Evolutionary conservation across 2,113 vertebrate genomes (phyloP).

Genomic region (Cynocephalus volans): DNA sequence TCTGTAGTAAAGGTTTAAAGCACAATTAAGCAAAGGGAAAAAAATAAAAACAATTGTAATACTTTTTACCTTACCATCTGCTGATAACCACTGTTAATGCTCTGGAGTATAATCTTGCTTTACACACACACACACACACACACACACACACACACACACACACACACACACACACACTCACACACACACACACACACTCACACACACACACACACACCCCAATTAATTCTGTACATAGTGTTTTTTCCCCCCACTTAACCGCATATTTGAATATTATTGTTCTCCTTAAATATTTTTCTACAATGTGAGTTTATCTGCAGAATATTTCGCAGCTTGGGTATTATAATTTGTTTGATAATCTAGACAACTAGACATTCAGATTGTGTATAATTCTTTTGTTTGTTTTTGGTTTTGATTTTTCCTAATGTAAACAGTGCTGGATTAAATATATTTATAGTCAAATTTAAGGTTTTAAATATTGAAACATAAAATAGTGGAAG

Average conservation of each 20-base stretch:
- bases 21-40: not conserved
- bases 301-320: not conserved
- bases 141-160: not conserved
- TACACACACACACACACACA: not conserved
- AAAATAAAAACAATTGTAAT: not conserved
- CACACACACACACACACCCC: not conserved
- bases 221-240: not conserved
- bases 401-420: not conserved
- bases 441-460: not conserved
- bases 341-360: not conserved
- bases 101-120: not conserved
- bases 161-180: not conserved
- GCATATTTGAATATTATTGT: not conserved
- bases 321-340: not conserved
- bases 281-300: not conserved
- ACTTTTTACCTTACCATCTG: conserved; percentile 5
- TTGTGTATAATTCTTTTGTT: conserved; percentile 16
- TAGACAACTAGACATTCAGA: not conserved
- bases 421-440: not conserved
- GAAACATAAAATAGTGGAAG: not conserved
- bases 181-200: not conserved
- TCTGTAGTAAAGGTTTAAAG: not conserved
- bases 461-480: not conserved
- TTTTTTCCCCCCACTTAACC: not conserved
- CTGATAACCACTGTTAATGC: not conserved